Evolutionary conservation across 2,888 invertebrate species (phyloP), one percentile per base, ranked within the genome.

Genomic region (Boloria selene): DNA sequence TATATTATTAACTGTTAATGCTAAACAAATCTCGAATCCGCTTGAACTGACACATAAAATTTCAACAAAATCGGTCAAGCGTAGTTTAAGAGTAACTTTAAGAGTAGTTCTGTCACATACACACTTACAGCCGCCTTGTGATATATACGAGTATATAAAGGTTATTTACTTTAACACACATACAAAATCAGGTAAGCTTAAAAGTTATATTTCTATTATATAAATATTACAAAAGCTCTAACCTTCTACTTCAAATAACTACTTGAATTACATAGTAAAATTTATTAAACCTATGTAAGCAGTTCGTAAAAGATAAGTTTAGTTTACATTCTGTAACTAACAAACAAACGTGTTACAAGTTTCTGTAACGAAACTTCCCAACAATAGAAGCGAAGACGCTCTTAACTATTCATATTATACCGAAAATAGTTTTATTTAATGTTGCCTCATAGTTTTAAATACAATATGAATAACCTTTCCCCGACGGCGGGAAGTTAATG

Each of bases 371-470:
- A 42, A 60, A 62, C 51, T 62, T 67, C 13, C 45, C 60, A 61
- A 68, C 65, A 63, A 62, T 68, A 50, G 50, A 18, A 63, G 60
- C 63, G 58, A 63, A 68, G 67, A 66, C 49, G 60, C 60, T 65
- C 49, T 63, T 63, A 70, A 68, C 70, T 65, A 68, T 70, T 67
- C 70, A 68, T 70, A 65, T 51, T 61, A 55, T 69, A 55, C 51
- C 55, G 59, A 50, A 59, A 59, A 65, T 68, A 65, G 53, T 64
- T 64, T 6, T 59, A 49, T 59, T 38, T 31, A 6, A 18, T 59
- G 7, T 38, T 42, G 14, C 45, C 10, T 13, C 50, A 59, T 59
- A 59, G 49, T 17, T 49, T 50, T 14, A 13, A 13, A 31, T 47
- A 58, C 26, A 51, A 18, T 56, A 22, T 56, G 18, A 18, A 22